Evolutionary conservation across 2,888 invertebrate genomes (phyloP).

Genomic region (Xanthia icteritia): DNA sequence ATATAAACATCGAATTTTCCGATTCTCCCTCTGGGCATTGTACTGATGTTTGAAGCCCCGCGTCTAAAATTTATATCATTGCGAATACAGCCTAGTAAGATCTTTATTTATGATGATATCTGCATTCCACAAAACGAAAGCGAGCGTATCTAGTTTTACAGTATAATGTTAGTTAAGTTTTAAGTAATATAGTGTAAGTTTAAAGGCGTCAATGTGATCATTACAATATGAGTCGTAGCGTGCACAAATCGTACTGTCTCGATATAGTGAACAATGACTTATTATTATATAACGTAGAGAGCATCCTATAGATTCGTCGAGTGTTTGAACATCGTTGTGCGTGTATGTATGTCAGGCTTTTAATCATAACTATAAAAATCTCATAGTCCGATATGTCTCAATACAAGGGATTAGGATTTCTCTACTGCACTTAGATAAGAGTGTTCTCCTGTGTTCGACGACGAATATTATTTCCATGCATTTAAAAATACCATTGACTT

Average conservation of each 20-base stretch:
- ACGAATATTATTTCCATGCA: constrained; percentile 67
- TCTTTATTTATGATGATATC: constrained; percentile 86
- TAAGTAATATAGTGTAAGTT: constrained; percentile 83
- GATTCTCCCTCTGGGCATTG: constrained; percentile 84
- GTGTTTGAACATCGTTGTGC: constrained; percentile 86
- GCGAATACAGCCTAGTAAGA: constrained; percentile 82
- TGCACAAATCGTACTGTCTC: constrained; percentile 88
- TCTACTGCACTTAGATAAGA: constrained; percentile 81
- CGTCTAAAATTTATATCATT: constrained; percentile 75
- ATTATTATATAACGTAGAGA: constrained; percentile 81
- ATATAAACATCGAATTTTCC: constrained; percentile 88
- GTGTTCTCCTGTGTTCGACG: constrained; percentile 69
- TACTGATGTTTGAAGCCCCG: constrained; percentile 87
- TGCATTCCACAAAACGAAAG: constrained; percentile 88
- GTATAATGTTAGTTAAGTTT: constrained; percentile 78
- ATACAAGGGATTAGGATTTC: constrained; percentile 86
- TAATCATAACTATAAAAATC: constrained; percentile 82
- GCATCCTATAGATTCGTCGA: constrained; percentile 86
- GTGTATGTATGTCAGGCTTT: constrained; percentile 87
- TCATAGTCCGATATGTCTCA: constrained; percentile 84
- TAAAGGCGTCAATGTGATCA: constrained; percentile 89
- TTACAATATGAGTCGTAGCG: constrained; percentile 86
- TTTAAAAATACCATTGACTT: constrained; percentile 68
- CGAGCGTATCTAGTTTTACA: constrained; percentile 84
- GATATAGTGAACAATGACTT: constrained; percentile 81